Evolutionary conservation across 2,113 vertebrate species (phyloP).

Genomic region (Leptocoma aspasia): DNA sequence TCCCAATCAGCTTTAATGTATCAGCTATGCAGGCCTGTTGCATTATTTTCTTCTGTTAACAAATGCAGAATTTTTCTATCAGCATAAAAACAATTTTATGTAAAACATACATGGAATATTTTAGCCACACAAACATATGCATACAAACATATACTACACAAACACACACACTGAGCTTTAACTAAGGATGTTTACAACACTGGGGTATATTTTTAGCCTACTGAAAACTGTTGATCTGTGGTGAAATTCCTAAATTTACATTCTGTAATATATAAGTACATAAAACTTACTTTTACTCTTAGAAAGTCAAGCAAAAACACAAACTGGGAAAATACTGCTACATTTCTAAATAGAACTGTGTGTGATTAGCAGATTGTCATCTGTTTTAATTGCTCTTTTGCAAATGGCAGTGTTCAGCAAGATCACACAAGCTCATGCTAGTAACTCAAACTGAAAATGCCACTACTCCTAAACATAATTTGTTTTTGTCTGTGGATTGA

Average conservation of each 20-base stretch:
- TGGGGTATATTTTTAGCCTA: background rate
- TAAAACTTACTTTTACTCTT: background rate
- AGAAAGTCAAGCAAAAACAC: background rate
- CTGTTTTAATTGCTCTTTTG: conserved; percentile 54
- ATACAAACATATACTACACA: background rate
- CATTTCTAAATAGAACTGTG: conserved; percentile 5
- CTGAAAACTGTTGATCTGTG: background rate
- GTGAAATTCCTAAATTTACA: background rate
- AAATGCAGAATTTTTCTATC: background rate
- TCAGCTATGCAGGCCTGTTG: background rate
- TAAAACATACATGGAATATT: background rate
- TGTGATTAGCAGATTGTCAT: conserved; percentile 45
- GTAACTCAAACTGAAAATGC: conserved; percentile 32
- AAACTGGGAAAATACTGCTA: conserved; percentile 9
- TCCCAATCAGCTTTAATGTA: background rate
- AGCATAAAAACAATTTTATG: background rate
- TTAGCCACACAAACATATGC: background rate
- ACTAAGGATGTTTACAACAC: background rate
- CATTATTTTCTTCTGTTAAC: background rate
- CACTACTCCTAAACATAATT: conserved; percentile 40
- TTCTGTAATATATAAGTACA: background rate
- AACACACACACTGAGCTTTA: background rate
- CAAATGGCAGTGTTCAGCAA: conserved; percentile 53
- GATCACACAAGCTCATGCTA: conserved; percentile 25
- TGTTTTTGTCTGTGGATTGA: conserved; percentile 57